Evolutionary conservation across 1,140 invertebrate species (phyloP), one percentile per base, ranked within the genome.

Genomic region (Vollenhovia emeryi): DNA sequence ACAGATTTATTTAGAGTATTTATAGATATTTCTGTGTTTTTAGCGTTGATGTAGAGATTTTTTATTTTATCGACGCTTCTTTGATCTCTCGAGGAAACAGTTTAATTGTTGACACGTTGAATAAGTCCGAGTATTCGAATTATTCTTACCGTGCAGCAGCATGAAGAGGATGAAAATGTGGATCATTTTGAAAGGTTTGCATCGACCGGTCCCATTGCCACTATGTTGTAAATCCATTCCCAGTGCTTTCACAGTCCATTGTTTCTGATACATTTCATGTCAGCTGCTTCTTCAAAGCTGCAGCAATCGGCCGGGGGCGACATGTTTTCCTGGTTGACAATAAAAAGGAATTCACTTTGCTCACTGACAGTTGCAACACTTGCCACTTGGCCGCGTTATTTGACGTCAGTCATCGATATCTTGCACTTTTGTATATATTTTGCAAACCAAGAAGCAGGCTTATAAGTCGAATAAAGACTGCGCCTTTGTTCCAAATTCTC

Each of bases 241-340:
- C 57, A 86, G 64, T 69, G 84, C 85, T 64, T 86, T 88, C 73
- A 89, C 68, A 75, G 76, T 84, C 88, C 91, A 92, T 92, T 85
- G 86, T 92, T 92, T 91, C 87, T 87, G 87, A 87, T 89, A 91
- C 92, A 93, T 93, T 93, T 93, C 92, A 89, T 88, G 84, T 60
- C 82, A 85, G 62, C 85, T 69, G 69, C 80, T 89, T 87, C 80
- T 88, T 87, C 52, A 68, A 86, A 84, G 66, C 79, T 59, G 82
- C 75, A 60, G 73, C 64, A 83, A 52, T 52, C 43, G 48, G 30
- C 60, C 21, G n/a, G 33, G 9, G 33, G 30, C 50, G 52, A 80
- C 66, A 50, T 76, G 50, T 66, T 74, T 85, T 79, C 59, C 30
- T 83, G 60, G 66, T 57, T 36, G 48, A 59, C 62, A 68, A 76